Conservation (phyloP, 1,140 invertebrate genomes). For the Arion vulgaris region DNA sequence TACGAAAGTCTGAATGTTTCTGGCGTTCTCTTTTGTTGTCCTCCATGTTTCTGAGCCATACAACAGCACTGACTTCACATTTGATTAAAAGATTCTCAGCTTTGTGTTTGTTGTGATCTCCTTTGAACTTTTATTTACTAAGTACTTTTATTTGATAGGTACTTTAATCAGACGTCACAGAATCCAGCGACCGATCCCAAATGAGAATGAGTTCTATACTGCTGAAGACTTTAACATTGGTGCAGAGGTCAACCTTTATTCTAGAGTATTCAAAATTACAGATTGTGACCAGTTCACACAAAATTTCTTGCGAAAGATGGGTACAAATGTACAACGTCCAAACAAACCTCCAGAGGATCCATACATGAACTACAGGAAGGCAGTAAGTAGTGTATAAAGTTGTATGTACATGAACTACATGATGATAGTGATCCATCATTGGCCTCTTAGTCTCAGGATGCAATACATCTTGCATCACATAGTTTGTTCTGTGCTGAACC, state of each 20-base stretch:
- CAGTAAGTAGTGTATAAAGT: conserved; percentile 59
- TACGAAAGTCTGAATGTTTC: too few species aligned
- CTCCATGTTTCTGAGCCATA: too few species aligned
- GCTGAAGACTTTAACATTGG: conserved; percentile 78
- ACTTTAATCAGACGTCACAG: conserved; percentile 83
- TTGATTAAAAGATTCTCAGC: too few species aligned
- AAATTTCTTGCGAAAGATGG: conserved; percentile 86
- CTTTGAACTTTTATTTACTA: too few species aligned
- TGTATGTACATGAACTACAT: too few species aligned
- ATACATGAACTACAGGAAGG: conserved; percentile 68
- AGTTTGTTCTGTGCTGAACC: too few species aligned
- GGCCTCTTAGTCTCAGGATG: too few species aligned
- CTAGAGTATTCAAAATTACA: conserved; percentile 85
- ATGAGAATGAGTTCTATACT: conserved; percentile 82
- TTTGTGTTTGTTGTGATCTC: too few species aligned
- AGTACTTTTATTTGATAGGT: conserved; percentile 72
- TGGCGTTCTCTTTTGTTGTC: too few species aligned
- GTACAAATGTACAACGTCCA: conserved; percentile 80
- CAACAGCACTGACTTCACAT: too few species aligned
- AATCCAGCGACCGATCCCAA: conserved; percentile 80
- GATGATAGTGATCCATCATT: too few species aligned
- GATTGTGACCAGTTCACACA: conserved; percentile 88
- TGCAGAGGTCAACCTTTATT: conserved; percentile 82
- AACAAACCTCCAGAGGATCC: conserved; percentile 64
- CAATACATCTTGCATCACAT: too few species aligned